Base-by-base conservation (phyloP, 2,888 invertebrate species). In the Dilophus febrilis region DNA sequence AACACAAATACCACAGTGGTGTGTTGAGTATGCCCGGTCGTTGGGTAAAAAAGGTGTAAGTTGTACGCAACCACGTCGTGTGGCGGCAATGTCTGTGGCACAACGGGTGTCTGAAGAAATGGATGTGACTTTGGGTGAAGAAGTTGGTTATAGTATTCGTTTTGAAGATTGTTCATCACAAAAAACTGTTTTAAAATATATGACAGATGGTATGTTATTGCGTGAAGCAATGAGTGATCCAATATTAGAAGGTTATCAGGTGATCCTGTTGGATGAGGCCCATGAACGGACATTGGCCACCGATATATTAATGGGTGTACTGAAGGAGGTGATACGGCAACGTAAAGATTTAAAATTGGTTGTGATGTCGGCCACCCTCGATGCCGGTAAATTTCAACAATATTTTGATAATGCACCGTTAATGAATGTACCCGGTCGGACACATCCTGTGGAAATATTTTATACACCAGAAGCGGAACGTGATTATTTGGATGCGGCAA, bases 141-240 rank as follows among this genome's bases (percentile, higher is more conserved):
- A 92, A 65, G 91, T 92, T 17, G 92, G 92, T 43, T 92, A 92
- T 58, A 86, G 91, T 56, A 98, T 98, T 57, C 85, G 98, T 71
- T 98, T 98, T 57, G 98, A 98, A 63, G 97, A 98, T 65, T 97
- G 97, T 56, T 92, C 95, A 2, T 90, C 91, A 2, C 74, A 85
- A 0, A 86, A 83, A 55, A 98, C 97, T 0, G 71, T 94, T 22
- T 68, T 98, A 2, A 98, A 98, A 56, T 97, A 98, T 59, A 91
- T 97, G 91, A 98, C 98, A 12, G 97, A 98, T 53, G 98, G 98
- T 87, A 98, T 99, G 98, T 74, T 99, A 60, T 67, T 99, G 27
- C 70, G 98, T 45, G 98, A 99, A 67, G 97, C 92, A 0, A 98
- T 99, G 98, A 94, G 92, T 0, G 95, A 97, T 61, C 97, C 98